phyloP scores from a whole-genome alignment of 1,140 invertebrate genomes.

The Zaprionus africanus region DNA sequence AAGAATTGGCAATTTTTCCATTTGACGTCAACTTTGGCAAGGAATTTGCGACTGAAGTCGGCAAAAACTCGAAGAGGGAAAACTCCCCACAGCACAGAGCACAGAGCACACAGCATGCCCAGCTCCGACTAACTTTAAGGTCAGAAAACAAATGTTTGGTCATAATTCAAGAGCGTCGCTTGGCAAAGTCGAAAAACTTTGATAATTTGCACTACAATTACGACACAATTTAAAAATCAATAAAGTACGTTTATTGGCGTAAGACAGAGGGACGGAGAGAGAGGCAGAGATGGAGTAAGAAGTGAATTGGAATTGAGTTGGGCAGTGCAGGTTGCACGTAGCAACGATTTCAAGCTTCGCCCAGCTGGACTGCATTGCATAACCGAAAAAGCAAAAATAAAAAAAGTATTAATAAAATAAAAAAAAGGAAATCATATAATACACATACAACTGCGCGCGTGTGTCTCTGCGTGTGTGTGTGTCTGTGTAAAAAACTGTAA shows the following conservation, averaged over 20 bases:
- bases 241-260: slow-evolving; percentile 69
- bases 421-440: slow-evolving; percentile 15
- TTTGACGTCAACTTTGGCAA: slow-evolving; percentile 57
- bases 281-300: background rate
- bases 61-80: background rate
- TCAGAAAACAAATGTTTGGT: slow-evolving; percentile 67
- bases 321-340: background rate
- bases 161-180: slow-evolving; percentile 47
- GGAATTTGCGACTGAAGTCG: slow-evolving; percentile 2
- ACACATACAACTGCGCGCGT: background rate
- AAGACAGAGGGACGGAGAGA: background rate
- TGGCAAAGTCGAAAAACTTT: slow-evolving; percentile 53
- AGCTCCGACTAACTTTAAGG: slow-evolving; percentile 54
- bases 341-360: background rate
- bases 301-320: background rate
- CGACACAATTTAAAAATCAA: slow-evolving; percentile 62
- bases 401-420: slow-evolving; percentile 18
- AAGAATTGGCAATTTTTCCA: slow-evolving; percentile 68
- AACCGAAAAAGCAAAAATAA: slow-evolving; percentile 15
- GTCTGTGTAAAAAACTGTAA: slow-evolving; percentile 1
- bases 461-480: background rate
- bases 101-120: background rate
- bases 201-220: slow-evolving; percentile 79
- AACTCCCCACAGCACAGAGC: background rate
- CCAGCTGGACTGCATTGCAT: slow-evolving; percentile 42